Evolutionary conservation across 1,140 invertebrate genomes (phyloP).

Genomic region (Cydia amplana): DNA sequence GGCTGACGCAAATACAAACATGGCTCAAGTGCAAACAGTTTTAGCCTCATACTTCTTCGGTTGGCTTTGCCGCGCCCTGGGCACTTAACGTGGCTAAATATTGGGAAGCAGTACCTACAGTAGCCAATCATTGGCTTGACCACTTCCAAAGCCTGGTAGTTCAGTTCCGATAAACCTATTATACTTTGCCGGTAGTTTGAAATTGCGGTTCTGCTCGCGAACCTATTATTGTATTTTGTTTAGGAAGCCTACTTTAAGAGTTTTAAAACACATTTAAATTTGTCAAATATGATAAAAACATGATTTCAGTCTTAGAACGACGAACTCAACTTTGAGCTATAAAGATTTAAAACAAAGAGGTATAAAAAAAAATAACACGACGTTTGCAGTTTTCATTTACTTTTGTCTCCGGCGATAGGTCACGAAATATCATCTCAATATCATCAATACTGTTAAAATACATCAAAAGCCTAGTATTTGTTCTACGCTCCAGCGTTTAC

Average conservation of each 20-base stretch:
- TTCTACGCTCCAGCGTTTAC: neutral
- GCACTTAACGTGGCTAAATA: constrained; percentile 17
- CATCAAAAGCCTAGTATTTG: too few species aligned
- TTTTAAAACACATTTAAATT: too few species aligned
- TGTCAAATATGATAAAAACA: too few species aligned
- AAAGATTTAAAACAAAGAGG: too few species aligned
- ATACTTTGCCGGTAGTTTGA: neutral
- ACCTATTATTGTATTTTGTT: neutral
- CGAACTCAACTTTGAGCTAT: too few species aligned
- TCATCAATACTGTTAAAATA: neutral
- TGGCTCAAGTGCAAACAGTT: constrained; percentile 16
- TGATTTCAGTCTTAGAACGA: too few species aligned
- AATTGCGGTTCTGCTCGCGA: too few species aligned
- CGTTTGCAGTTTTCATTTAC: too few species aligned
- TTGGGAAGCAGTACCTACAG: neutral
- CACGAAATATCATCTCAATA: neutral
- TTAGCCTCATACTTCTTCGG: constrained; percentile 21
- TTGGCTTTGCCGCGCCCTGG: constrained; percentile 18
- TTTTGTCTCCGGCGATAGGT: too few species aligned
- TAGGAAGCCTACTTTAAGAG: neutral
- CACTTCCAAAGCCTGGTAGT: neutral
- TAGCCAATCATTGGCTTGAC: neutral
- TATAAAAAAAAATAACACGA: too few species aligned
- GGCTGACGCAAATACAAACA: constrained; percentile 18
- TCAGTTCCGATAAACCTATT: neutral